Evolutionary conservation across 2,797 vertebrate species (phyloP), one percentile per base, ranked within the genome.

Genomic region (Sebastes trivittatus): DNA sequence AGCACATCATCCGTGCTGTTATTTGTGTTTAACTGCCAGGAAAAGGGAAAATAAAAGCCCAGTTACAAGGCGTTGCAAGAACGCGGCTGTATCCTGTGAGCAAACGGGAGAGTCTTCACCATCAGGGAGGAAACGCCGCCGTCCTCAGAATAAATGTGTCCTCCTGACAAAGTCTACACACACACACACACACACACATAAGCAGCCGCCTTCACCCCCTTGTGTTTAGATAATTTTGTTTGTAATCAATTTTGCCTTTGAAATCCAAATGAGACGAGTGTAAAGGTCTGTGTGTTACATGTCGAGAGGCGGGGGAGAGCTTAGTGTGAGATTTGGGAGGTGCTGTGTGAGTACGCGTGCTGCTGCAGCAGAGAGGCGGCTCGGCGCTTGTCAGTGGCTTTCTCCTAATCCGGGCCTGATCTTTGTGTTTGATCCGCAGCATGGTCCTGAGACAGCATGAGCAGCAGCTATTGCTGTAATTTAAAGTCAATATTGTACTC

Each of bases 401-500:
- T 95, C 88, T 88, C 86, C 86, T 96, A 96, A 96, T 96, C 95
- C 95, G 20, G 87, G 91, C 89, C 93, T 96, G 95, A 96, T 96
- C 96, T 96, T 93, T 88, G 88, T 91, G 94, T 96, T 96, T 96
- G 96, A 96, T 95, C 95, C 94, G 63, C 92, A 91, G 91, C 92
- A 87, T 95, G 92, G 94, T 95, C 89, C 94, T 93, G 95, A 95
- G 94, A 94, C 91, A 79, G 92, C 89, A 85, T 94, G 95, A 95
- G 95, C 94, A 94, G 94, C 93, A 92, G 94, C 94, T 93, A 94
- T 92, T 78, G 94, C 92, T 93, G 94, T 95, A 95, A 96, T 95
- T 95, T 96, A 94, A 95, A 96, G 95, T 95, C 95, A 93, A 96
- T 95, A 94, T 94, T 93, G 93, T 93, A 91, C 93, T 94, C 92